Evolutionary conservation across 2,797 vertebrate species (phyloP).

Genomic region (Dryobates pubescens): DNA sequence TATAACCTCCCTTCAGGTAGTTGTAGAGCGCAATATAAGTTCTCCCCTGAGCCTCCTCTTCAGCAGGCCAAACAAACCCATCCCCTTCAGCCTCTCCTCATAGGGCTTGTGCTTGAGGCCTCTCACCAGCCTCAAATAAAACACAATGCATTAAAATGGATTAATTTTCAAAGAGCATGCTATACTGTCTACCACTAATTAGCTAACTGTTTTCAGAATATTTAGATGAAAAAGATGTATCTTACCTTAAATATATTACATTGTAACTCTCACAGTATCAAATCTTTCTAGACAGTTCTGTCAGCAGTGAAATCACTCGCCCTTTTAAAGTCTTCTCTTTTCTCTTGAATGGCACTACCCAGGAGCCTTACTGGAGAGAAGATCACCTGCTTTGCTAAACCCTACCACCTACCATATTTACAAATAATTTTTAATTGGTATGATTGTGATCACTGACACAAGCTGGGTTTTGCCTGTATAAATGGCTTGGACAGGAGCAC

Average conservation of each 20-base stretch:
- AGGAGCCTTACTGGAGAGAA: background rate
- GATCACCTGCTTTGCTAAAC: background rate
- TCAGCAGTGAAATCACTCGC: background rate
- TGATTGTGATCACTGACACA: background rate
- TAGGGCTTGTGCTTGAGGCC: too few relatives aligned
- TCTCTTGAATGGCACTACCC: background rate
- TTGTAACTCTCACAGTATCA: background rate
- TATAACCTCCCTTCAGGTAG: too few relatives aligned
- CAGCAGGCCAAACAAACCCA: too few relatives aligned
- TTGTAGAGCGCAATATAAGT: too few relatives aligned
- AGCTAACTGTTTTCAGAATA: background rate
- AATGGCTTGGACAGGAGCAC: background rate
- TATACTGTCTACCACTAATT: background rate
- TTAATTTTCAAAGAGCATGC: background rate
- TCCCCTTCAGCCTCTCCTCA: too few relatives aligned
- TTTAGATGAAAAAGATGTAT: background rate
- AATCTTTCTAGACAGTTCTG: background rate
- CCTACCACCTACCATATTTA: background rate
- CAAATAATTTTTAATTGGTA: background rate
- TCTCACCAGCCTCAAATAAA: too few relatives aligned
- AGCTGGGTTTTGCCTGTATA: slow-evolving; percentile 7
- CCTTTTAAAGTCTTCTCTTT: background rate
- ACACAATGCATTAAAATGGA: background rate
- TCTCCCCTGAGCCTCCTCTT: too few relatives aligned
- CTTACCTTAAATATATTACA: background rate